Evolutionary conservation across 2,113 vertebrate genomes (phyloP), one percentile per base, ranked within the genome.

Genomic region (Engystomops pustulosus): DNA sequence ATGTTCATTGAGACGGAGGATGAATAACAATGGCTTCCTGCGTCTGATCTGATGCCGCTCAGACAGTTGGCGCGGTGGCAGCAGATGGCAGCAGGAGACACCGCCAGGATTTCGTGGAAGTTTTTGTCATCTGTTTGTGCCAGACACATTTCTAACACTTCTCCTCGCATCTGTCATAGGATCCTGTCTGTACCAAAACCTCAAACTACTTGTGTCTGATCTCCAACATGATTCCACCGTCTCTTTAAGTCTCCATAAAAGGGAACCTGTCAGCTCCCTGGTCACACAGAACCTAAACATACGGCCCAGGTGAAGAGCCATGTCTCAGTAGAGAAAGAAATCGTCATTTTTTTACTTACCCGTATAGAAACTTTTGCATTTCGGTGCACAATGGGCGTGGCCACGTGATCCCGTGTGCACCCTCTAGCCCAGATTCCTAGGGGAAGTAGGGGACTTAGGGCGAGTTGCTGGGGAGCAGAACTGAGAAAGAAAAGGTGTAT

Each of bases 81-180:
- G 47, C 72, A 76, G 72, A 76, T 76, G 47, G 72, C 32, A 55
- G 27, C 27, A 74, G 23, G 71, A 72, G 70, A 72, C 14, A 18
- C 41, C 14, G 70, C 70, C 72, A 76, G 49, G 7, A 36, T n/a
- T n/a, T 30, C n/a, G 23, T 23, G 38, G 70, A 45, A 47, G 23
- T 72, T 72, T 72, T 15, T 72, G 44, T 72, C 41, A 25, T 71
- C 14, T 72, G 70, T 47, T 72, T 72, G 69, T 36, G 69, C 34
- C 68, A 30, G 71, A 51, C 71, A 53, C 15, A 71, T 71, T 30
- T 51, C 71, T 75, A 75, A 36, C 72, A 47, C 41, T 44, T 27
- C 41, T 44, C 34, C 34, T 3, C 4, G 38, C 38, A 27, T 25
- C n/a, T 72, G 69, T 72, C 69, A 47, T 27, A 8, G 11, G 25